Evolutionary conservation across 2,888 invertebrate species (phyloP), one percentile per base, ranked within the genome.

Genomic region (Chloromyia formosa): DNA sequence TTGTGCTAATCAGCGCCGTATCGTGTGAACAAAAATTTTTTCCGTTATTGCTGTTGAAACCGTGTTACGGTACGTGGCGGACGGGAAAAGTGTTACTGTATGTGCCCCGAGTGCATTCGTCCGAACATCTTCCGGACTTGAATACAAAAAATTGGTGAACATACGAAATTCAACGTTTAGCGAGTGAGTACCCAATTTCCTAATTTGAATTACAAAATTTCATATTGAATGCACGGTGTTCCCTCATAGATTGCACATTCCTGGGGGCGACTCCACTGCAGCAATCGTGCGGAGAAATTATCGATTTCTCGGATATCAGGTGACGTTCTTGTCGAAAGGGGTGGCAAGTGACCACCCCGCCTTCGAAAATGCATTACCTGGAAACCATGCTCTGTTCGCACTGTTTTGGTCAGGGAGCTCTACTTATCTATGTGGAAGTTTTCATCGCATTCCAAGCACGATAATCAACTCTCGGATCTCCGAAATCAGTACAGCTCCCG

Each of bases 271-370:
- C 35, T 49, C n/a, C n/a, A n/a, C n/a, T n/a, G n/a, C n/a, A n/a
- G 40, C 62, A 40, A 4, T 62, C 62, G 16, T 35, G 40, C 16
- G 9, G 16, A 10, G 40, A 49, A 66, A 66, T 45, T 66, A 66
- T 66, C 35, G 66, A 66, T 66, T 66, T 45, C 66, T 66, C 45
- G 49, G 1, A 20, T 18, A 66, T 66, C 66, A 66, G 66, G 66
- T 66, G 66, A 66, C 66, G 45, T 49, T 42, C 23, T 20, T 18
- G 45, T 18, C 16, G 45, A 35, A 64, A n/a, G 23, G 64, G 20
- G 42, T 12, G 42, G 18, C n/a, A 7, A 35, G 27, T 12, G 14
- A 9, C 23, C 14, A n/a, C 27, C 9, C 61, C 61, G 35, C 14
- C 22, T 5, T 35, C 61, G 61, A 35, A 61, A 61, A 61, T 61